Evolutionary conservation across 2,888 invertebrate species (phyloP).

Genomic region (Idaea dimidiata): DNA sequence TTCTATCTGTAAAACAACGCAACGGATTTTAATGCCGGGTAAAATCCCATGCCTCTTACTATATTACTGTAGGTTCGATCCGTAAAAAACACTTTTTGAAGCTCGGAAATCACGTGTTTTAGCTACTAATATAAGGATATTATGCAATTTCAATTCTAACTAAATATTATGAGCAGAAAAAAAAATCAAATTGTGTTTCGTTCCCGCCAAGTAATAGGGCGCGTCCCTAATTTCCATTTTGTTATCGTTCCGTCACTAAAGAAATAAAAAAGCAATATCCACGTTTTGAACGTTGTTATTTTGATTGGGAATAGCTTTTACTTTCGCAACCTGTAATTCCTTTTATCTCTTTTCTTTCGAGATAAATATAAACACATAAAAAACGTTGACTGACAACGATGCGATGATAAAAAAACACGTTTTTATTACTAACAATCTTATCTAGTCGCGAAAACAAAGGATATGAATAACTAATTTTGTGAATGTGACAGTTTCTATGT

Average conservation of each 20-base stretch:
- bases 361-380: conserved; percentile 34
- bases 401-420: conserved; percentile 30
- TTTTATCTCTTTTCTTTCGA: conserved; percentile 26
- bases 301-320: conserved; percentile 19
- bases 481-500: conserved; percentile 15
- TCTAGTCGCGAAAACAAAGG: conserved; percentile 29
- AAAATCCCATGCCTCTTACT: too few relatives aligned
- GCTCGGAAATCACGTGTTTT: too few relatives aligned
- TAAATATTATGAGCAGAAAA: too few relatives aligned
- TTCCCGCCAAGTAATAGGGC: too few relatives aligned
- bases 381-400: conserved; percentile 25
- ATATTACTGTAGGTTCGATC: too few relatives aligned
- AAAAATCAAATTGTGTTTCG: too few relatives aligned
- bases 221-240: not conserved
- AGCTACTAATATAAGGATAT: too few relatives aligned
- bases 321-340: conserved; percentile 19
- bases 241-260: not conserved
- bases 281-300: conserved; percentile 21
- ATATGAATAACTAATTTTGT: conserved; percentile 14
- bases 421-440: conserved; percentile 23
- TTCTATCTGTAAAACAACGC: too few relatives aligned
- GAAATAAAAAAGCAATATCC: conserved; percentile 3
- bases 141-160: too few relatives aligned
- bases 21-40: too few relatives aligned
- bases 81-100: too few relatives aligned